Evolutionary conservation across 2,888 invertebrate genomes (phyloP).

Genomic region (Amiota communis): DNA sequence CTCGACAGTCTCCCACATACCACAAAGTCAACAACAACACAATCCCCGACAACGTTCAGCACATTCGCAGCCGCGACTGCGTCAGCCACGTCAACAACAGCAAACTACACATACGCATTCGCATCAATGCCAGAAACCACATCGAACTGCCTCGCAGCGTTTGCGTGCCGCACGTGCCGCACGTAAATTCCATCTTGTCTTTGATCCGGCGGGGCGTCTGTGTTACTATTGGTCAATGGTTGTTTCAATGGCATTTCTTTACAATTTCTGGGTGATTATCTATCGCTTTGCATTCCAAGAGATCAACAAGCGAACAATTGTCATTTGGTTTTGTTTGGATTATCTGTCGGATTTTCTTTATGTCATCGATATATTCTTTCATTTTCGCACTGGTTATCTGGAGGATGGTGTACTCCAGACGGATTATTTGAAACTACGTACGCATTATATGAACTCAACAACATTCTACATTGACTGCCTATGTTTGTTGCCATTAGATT

Average conservation of each 20-base stretch:
- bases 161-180: constrained; percentile 69
- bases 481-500: constrained; percentile 97
- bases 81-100: constrained; percentile 52
- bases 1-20: constrained; percentile 54
- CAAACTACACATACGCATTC: constrained; percentile 46
- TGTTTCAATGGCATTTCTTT: constrained; percentile 94
- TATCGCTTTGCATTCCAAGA: constrained; percentile 99
- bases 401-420: constrained; percentile 99
- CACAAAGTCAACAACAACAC: constrained; percentile 14
- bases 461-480: constrained; percentile 99
- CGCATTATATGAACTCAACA: constrained; percentile 98
- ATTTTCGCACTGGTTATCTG: constrained; percentile 96
- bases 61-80: constrained; percentile 20
- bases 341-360: constrained; percentile 97
- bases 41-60: constrained; percentile 19
- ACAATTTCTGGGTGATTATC: constrained; percentile 98
- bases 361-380: constrained; percentile 95
- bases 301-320: constrained; percentile 92
- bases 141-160: constrained; percentile 70
- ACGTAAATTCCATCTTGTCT: constrained; percentile 93
- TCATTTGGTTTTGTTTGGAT: constrained; percentile 97
- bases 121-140: constrained; percentile 60
- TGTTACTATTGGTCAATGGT: constrained; percentile 99
- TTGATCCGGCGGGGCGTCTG: constrained; percentile 97
- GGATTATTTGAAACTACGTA: constrained; percentile 91